Evolutionary conservation across 2,113 vertebrate species (phyloP).

Genomic region (Euleptes europaea): DNA sequence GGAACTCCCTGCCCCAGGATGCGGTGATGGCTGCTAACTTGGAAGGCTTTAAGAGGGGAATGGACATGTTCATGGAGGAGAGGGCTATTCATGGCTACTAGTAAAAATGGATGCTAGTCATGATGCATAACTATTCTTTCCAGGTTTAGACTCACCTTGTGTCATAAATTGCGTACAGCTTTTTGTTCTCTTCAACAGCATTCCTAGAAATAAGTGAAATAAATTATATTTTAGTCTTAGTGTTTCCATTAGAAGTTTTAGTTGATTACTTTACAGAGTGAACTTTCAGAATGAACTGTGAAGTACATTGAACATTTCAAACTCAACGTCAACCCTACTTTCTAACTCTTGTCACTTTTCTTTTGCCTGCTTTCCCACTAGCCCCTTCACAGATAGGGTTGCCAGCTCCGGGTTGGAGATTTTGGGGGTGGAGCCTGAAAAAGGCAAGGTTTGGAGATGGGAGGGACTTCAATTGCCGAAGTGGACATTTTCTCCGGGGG

Average conservation of each 20-base stretch:
- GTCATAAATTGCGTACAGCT: conserved; percentile 91
- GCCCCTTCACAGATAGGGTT: background rate
- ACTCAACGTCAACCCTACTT: background rate
- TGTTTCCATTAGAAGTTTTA: background rate
- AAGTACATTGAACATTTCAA: background rate
- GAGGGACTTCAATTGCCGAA: no score
- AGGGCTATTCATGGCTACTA: no score
- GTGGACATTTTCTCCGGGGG: no score
- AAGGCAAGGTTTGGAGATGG: no score
- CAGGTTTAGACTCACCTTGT: conserved; percentile 87
- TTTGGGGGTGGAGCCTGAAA: no score
- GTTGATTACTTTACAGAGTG: background rate
- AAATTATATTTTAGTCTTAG: conserved; percentile 33
- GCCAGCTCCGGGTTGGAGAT: no score
- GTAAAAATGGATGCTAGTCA: no score
- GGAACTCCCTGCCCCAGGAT: no score
- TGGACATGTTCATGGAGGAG: no score
- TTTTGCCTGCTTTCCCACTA: background rate
- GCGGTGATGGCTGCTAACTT: no score
- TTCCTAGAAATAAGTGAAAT: conserved; percentile 83
- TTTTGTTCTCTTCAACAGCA: conserved; percentile 90
- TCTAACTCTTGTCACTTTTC: background rate
- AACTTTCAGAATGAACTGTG: background rate
- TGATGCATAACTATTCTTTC: no score
- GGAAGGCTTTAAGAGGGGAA: no score